Evolutionary conservation across 2,888 invertebrate genomes (phyloP), one percentile per base, ranked within the genome.

Genomic region (Chrysolina haemoptera): DNA sequence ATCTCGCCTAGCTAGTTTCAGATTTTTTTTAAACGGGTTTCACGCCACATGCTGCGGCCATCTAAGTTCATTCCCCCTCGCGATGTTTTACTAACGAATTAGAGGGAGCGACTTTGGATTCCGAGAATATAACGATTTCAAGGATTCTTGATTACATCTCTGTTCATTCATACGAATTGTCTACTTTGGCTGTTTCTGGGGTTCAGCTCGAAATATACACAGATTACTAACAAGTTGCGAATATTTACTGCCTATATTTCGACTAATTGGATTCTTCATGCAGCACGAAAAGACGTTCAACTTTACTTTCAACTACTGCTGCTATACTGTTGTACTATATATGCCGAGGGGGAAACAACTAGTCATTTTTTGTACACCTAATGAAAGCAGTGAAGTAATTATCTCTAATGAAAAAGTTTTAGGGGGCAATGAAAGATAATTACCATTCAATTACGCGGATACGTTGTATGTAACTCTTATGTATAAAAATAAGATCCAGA

Each of bases 51-150:
- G n/a, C 27, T n/a, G 12, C 59, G 59, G n/a, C 35, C 59, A 59
- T 59, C 59, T 8, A 59, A 59, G 59, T 59, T 59, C 59, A 59
- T 59, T 59, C 59, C 59, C 22, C 59, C 35, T 27, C 35, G 22
- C 18, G 12, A 55, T 55, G 22, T 59, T 59, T n/a, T 35, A 59
- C 55, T 11, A 59, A 59, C 27, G n/a, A 59, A 59, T 35, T 59
- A 59, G 35, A 59, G 59, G 35, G 59, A 22, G 59, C 59, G 59
- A 59, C 59, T 59, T n/a, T 8, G 27, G 35, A 59, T 59, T 59
- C 27, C 59, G n/a, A 59, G 27, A 27, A 59, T n/a, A 35, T 59
- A 14, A 6, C 53, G 43, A 35, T 27, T 35, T 59, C 59, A n/a
- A 59, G 59, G 27, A 59, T 27, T n/a, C 9, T 35, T 14, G 59